Evolutionary conservation across 2,888 invertebrate species (phyloP).

Genomic region (Camponotus fellah): DNA sequence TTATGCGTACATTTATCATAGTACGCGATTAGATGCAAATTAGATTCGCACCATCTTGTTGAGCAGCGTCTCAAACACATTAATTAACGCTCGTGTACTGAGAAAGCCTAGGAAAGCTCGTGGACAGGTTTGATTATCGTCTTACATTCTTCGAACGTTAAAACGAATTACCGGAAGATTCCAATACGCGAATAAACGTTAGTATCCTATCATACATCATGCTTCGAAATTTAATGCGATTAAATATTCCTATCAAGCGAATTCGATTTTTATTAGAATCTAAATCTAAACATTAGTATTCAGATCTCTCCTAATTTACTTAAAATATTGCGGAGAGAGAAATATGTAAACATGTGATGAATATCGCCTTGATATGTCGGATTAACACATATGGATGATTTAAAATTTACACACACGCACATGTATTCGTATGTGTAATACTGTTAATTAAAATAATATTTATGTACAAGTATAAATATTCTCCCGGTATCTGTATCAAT

Average conservation of each 20-base stretch:
- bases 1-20: background rate
- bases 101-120: conserved; percentile 13
- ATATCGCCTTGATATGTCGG: background rate
- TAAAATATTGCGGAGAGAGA: conserved; percentile 8
- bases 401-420: background rate
- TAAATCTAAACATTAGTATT: conserved; percentile 4
- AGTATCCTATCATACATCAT: background rate
- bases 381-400: background rate
- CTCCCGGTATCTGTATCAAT: background rate
- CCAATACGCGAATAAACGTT: background rate
- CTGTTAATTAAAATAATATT: conserved; percentile 15
- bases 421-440: background rate
- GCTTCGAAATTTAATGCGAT: background rate
- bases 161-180: conserved; percentile 23
- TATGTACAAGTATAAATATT: background rate
- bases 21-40: conserved; percentile 23
- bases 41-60: conserved; percentile 17
- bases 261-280: background rate
- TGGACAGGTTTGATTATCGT: conserved; percentile 24
- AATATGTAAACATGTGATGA: background rate
- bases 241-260: background rate
- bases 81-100: conserved; percentile 26
- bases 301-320: background rate
- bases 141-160: conserved; percentile 9
- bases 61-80: conserved; percentile 20